A percentile compares a stretch with the other conserved stretches of the same genome.
These are phyloP conservation scores for Hozukius guyotensis DNA, from an alignment of 2,797 vertebrate genomes.

Conservation along the genomic window DNA sequence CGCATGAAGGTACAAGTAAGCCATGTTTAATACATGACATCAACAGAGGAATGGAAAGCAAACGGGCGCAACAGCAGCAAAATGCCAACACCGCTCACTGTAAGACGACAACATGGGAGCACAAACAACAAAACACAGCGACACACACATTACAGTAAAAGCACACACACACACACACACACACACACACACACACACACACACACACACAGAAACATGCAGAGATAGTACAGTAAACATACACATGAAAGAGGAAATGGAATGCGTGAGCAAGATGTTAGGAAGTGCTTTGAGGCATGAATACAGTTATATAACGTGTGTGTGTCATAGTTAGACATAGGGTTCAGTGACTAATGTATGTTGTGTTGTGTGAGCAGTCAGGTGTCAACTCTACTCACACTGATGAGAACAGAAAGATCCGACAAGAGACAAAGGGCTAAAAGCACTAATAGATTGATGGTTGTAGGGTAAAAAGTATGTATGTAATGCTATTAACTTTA, in stretches of 20 bases:
- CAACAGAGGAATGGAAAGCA: background rate
- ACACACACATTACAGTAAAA: background rate
- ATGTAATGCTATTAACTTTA: background rate
- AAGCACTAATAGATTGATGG: background rate
- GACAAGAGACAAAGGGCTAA: constrained; percentile 11
- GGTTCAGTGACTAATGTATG: constrained; percentile 52
- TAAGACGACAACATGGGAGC: background rate
- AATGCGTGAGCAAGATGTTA: constrained; percentile 45
- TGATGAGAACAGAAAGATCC: constrained; percentile 34
- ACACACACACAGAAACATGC: background rate
- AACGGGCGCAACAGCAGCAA: constrained; percentile 1
- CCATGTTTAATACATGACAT: constrained; percentile 20
- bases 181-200: background rate
- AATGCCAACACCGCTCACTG: constrained; percentile 26
- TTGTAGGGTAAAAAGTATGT: background rate
- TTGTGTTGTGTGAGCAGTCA: constrained; percentile 51
- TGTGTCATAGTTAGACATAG: constrained; percentile 32
- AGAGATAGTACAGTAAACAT: background rate
- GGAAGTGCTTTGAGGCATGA: constrained; percentile 50
- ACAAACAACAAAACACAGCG: background rate
- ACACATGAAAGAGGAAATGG: constrained; percentile 23
- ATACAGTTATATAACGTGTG: constrained; percentile 35
- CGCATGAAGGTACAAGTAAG: background rate
- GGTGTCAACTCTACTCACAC: constrained; percentile 48
- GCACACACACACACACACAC: background rate